A percentile compares a stretch with the other conserved stretches of the same genome.
Conservation (phyloP, 2,113 vertebrate genomes). For the Sylvicapra grimmia region DNA sequence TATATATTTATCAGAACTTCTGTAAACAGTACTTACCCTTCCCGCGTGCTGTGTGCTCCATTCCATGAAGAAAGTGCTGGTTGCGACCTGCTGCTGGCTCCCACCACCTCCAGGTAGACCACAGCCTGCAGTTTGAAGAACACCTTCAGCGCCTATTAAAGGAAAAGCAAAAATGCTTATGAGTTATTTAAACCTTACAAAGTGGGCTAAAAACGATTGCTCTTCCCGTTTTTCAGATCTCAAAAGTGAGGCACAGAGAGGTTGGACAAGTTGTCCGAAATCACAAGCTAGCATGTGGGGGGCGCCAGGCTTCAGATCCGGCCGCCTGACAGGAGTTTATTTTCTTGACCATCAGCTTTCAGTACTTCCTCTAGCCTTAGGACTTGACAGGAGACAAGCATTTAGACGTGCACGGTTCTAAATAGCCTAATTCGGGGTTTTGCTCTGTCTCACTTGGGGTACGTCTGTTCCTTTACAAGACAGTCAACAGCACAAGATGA, state of each 20-base stretch:
- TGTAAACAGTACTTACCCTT: background rate
- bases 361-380: background rate
- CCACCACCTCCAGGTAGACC: background rate
- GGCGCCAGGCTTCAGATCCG: background rate
- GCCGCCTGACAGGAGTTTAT: background rate
- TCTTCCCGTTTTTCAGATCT: background rate
- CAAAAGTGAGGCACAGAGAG: background rate
- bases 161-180: background rate
- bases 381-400: background rate
- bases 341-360: background rate
- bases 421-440: background rate
- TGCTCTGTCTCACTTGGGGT: too few species aligned
- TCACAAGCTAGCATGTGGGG: rapidly evolving
- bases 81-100: background rate
- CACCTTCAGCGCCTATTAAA: background rate
- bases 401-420: background rate
- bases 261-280: background rate
- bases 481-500: background rate
- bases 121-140: background rate
- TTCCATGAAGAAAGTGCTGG: background rate
- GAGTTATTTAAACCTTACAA: background rate
- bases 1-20: background rate
- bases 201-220: background rate
- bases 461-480: background rate
- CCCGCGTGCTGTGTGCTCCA: rapidly evolving